phyloP scores from a whole-genome alignment of 2,113 vertebrate species.

The Pogonocichla stellata region DNA sequence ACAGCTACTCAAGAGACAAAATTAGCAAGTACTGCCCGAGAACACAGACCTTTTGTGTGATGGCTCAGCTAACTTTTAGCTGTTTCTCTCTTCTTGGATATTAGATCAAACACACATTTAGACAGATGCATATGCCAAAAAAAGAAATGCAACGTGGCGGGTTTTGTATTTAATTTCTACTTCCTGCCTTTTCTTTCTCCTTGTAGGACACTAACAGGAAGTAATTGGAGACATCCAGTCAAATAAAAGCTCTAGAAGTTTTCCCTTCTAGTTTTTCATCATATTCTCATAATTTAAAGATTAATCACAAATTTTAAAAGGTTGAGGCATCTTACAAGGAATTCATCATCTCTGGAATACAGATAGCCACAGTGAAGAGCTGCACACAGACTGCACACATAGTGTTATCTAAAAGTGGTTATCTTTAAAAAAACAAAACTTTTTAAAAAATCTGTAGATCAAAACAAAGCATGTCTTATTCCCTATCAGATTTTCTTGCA shows the following conservation, averaged over 20 bases:
- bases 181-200: not conserved
- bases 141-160: not conserved
- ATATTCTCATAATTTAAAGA: not conserved
- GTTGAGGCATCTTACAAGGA: constrained; percentile 1
- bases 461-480: constrained; percentile 33
- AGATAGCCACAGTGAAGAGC: constrained; percentile 53
- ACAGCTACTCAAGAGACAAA: constrained; percentile 37
- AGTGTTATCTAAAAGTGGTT: constrained; percentile 49
- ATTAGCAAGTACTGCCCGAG: constrained; percentile 30
- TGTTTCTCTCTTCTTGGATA: constrained; percentile 8
- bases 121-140: constrained; percentile 44
- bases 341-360: not conserved
- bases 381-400: constrained; percentile 33
- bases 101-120: constrained; percentile 5
- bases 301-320: constrained; percentile 29
- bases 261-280: not conserved
- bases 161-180: not conserved
- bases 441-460: constrained; percentile 10
- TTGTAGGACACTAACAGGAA: not conserved
- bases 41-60: constrained; percentile 5
- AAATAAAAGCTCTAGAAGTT: constrained; percentile 4
- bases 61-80: not conserved
- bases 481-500: constrained; percentile 43
- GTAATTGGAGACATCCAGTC: not conserved
- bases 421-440: constrained; percentile 8